A percentile compares a stretch with the other conserved stretches of the same genome.
phyloP scores from a whole-genome alignment of 2,888 invertebrate species.

The Apamea crenata region DNA sequence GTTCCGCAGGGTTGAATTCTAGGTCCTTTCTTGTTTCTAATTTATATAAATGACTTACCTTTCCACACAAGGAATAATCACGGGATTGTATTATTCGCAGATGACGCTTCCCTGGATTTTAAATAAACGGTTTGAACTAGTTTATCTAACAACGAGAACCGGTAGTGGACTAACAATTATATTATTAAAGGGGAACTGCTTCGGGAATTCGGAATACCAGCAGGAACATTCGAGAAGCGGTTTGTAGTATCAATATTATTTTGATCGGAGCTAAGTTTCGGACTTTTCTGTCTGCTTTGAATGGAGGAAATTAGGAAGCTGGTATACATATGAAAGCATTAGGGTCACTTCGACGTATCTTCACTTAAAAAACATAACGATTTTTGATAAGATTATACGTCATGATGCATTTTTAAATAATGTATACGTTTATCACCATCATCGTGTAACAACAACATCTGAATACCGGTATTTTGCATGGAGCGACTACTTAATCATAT shows the following conservation, averaged over 20 bases:
- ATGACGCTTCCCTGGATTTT: background rate
- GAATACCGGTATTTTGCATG: background rate
- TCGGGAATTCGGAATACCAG: background rate
- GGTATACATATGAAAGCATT: background rate
- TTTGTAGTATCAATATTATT: slow-evolving; percentile 33
- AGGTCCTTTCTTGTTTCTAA: background rate
- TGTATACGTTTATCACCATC: background rate
- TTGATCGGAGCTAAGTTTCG: slow-evolving; percentile 7
- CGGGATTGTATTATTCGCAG: background rate
- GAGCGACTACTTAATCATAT: background rate
- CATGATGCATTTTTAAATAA: background rate
- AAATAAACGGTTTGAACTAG: slow-evolving; percentile 61
- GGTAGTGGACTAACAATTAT: slow-evolving; percentile 31
- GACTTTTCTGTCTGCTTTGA: background rate
- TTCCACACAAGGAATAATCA: background rate
- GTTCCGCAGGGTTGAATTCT: background rate
- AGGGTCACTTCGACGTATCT: background rate
- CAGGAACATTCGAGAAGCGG: slow-evolving; percentile 1
- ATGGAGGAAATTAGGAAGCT: background rate
- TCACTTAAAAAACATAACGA: background rate
- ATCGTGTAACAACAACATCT: no score
- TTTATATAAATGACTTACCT: background rate
- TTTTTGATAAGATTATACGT: background rate
- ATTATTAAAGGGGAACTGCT: slow-evolving; percentile 15
- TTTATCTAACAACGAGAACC: slow-evolving; percentile 51